Percentiles rank a stretch among this genome's conserved stretches.
Conservation (phyloP, 2,888 invertebrate genomes). For the Calliphora vomitoria region DNA sequence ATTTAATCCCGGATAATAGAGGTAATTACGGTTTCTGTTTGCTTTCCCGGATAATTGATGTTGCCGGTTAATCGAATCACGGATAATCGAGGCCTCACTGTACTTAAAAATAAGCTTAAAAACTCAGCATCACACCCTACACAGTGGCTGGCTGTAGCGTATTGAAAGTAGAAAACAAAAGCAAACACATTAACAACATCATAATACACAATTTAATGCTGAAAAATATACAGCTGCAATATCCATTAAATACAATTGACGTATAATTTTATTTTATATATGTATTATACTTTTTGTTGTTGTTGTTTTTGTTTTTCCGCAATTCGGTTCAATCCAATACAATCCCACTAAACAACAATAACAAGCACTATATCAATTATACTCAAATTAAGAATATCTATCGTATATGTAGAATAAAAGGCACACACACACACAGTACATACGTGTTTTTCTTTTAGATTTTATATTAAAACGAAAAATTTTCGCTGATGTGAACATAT, state of each 20-base stretch:
- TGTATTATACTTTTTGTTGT: not conserved
- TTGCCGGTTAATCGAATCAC: too few relatives aligned
- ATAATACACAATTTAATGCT: slow-evolving; percentile 50
- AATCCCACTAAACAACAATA: slow-evolving; percentile 24
- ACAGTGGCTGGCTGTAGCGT: not conserved
- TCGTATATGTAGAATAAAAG: slow-evolving; percentile 32
- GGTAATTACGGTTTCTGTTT: too few relatives aligned
- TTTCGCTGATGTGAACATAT: slow-evolving; percentile 32
- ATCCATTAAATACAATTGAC: slow-evolving; percentile 68
- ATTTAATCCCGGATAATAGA: too few relatives aligned
- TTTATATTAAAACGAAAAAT: not conserved
- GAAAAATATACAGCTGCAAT: slow-evolving; percentile 54
- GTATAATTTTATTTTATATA: slow-evolving; percentile 47
- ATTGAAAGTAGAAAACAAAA: not conserved
- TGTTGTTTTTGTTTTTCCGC: slow-evolving; percentile 10
- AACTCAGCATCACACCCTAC: not conserved
- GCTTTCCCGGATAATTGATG: too few relatives aligned
- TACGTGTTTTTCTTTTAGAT: slow-evolving; percentile 29
- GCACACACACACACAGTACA: slow-evolving; percentile 28
- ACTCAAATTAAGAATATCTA: slow-evolving; percentile 57
- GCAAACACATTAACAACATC: slow-evolving; percentile 31
- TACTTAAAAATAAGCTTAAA: not conserved
- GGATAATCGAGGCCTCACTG: too few relatives aligned
- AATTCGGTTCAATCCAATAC: slow-evolving; percentile 26
- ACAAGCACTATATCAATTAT: slow-evolving; percentile 55